Percentiles rank a stretch among this genome's conserved stretches.
These are phyloP conservation scores for Drosophila repleta DNA, from an alignment of 1,140 invertebrate species.

Conservation along the genomic window DNA sequence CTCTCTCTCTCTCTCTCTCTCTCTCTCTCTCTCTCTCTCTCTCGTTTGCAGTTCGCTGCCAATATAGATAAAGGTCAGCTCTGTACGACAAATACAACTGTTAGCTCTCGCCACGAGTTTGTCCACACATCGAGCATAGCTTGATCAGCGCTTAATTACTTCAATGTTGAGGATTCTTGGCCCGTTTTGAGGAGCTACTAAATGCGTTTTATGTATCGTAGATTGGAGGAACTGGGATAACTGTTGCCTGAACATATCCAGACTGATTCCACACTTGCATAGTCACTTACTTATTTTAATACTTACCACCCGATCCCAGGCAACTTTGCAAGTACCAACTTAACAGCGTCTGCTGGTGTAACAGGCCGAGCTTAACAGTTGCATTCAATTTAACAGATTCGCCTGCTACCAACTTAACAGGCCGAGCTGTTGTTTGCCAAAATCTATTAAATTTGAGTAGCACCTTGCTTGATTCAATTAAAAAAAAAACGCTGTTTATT, in stretches of 20 bases:
- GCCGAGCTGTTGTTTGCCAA: background rate
- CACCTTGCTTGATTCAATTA: constrained; percentile 7
- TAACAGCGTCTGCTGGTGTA: background rate
- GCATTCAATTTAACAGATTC: background rate
- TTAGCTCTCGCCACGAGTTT: background rate
- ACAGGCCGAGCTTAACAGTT: background rate
- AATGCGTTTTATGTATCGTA: background rate
- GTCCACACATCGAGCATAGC: background rate
- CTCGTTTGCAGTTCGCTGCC: constrained; percentile 12
- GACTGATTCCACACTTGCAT: too few species aligned
- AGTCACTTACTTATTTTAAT: too few species aligned
- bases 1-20: constrained; percentile 26
- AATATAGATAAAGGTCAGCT: constrained; percentile 51
- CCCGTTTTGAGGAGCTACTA: background rate
- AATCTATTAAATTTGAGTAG: background rate
- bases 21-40: constrained; percentile 22
- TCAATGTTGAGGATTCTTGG: constrained; percentile 4
- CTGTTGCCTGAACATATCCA: too few species aligned
- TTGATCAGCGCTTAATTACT: constrained; percentile 60
- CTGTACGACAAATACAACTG: constrained; percentile 24
- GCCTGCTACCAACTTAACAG: background rate
- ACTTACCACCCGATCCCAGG: background rate
- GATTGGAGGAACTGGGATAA: background rate
- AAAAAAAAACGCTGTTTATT: background rate
- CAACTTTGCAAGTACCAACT: background rate